These are phyloP conservation scores for Etheostoma perlongum DNA, from an alignment of 2,797 vertebrate species.

Conservation along the genomic window DNA sequence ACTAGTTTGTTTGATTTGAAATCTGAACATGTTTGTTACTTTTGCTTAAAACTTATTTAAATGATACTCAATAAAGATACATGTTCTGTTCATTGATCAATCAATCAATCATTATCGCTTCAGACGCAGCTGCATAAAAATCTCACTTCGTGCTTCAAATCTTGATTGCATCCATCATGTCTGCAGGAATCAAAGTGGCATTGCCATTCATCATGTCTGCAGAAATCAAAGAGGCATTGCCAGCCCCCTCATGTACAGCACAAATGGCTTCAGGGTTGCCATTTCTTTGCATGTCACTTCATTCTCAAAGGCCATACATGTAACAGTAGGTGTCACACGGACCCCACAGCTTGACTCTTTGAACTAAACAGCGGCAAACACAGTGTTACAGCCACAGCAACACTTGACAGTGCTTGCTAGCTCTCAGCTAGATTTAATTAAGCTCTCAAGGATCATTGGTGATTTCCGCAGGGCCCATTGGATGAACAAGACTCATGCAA, in stretches of 20 bases:
- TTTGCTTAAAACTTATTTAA: background rate
- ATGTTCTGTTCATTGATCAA: background rate
- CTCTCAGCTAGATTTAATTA: conserved; percentile 44
- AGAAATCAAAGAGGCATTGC: background rate
- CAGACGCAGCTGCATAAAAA: too few relatives aligned
- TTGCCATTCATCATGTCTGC: background rate
- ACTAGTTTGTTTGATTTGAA: background rate
- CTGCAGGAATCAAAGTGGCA: background rate
- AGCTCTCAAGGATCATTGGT: conserved; percentile 62
- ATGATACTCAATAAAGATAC: background rate
- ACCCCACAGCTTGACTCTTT: conserved; percentile 31
- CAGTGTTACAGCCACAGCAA: conserved; percentile 7
- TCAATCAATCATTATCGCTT: too few relatives aligned
- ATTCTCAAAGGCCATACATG: conserved; percentile 23
- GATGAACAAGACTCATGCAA: conserved; percentile 45
- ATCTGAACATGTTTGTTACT: background rate
- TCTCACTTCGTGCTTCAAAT: too few relatives aligned
- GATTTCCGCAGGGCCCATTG: conserved; percentile 36
- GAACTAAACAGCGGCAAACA: conserved; percentile 25
- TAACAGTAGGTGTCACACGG: conserved; percentile 51
- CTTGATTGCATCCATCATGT: background rate
- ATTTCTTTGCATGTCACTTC: conserved; percentile 26
- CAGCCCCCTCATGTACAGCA: background rate
- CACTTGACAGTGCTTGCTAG: conserved; percentile 20
- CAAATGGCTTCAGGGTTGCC: background rate